These are phyloP conservation scores for Colletes collaris DNA, from an alignment of 2,888 invertebrate species.

Conservation along the genomic window DNA sequence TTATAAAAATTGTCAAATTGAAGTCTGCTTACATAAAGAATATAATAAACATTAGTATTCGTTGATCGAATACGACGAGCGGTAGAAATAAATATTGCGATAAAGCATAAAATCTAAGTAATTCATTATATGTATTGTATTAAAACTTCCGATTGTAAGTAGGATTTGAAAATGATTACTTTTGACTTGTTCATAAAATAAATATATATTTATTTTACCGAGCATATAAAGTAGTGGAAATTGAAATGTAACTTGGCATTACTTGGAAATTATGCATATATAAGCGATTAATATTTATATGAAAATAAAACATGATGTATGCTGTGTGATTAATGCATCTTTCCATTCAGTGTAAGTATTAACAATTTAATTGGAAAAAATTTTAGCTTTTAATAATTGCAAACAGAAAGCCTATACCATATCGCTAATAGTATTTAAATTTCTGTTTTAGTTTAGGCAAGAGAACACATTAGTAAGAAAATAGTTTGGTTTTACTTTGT, in stretches of 20 bases:
- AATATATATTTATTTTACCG: constrained; percentile 21
- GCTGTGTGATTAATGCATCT: constrained; percentile 1
- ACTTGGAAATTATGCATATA: neutral
- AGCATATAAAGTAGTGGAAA: constrained; percentile 4
- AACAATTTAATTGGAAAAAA: constrained; percentile 10
- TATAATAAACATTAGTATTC: neutral
- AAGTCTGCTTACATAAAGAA: constrained; percentile 5
- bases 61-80: constrained; percentile 18
- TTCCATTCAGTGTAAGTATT: constrained; percentile 14
- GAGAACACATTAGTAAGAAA: constrained; percentile 12
- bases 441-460: neutral
- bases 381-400: constrained; percentile 7
- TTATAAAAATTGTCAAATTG: constrained; percentile 5
- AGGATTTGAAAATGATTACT: constrained; percentile 12
- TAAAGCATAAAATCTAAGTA: constrained; percentile 17
- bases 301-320: neutral
- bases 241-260: constrained; percentile 12
- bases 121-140: constrained; percentile 24
- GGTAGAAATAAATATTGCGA: constrained; percentile 16
- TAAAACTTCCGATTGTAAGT: constrained; percentile 7
- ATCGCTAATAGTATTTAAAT: neutral
- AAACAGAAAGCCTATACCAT: neutral
- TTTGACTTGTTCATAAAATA: constrained; percentile 14
- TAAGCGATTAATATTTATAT: neutral
- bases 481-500: neutral